phyloP scores from a whole-genome alignment of 1,140 invertebrate genomes.

The Eueides isabella region DNA sequence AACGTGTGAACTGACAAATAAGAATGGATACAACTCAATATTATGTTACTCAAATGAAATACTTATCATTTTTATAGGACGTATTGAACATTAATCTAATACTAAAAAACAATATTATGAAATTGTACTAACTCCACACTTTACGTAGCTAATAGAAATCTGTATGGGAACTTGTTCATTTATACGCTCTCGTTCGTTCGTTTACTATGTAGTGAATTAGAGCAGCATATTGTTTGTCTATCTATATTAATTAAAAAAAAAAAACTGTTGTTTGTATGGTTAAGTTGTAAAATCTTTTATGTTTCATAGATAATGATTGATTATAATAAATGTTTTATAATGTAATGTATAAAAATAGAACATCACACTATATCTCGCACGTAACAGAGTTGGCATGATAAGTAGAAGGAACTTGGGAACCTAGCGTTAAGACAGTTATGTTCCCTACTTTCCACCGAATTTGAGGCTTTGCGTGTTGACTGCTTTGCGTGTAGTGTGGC shows the following conservation, averaged over 20 bases:
- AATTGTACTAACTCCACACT: background rate
- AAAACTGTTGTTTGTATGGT: too few relatives aligned
- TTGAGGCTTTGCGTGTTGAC: background rate
- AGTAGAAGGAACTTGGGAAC: too few relatives aligned
- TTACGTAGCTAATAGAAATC: background rate
- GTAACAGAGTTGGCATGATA: background rate
- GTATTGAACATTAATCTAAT: background rate
- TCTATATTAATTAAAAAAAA: too few relatives aligned
- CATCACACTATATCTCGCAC: background rate
- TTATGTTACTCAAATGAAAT: too few relatives aligned
- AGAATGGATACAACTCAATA: too few relatives aligned
- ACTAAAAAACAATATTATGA: too few relatives aligned
- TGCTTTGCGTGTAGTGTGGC: too few relatives aligned
- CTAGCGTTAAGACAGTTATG: background rate
- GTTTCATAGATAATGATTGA: too few relatives aligned
- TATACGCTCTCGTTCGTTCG: constrained; percentile 11
- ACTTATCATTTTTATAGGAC: background rate
- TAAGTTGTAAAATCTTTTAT: too few relatives aligned
- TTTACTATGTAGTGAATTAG: background rate
- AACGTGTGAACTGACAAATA: too few relatives aligned
- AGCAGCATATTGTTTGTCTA: background rate
- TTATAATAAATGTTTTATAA: too few relatives aligned
- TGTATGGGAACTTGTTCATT: background rate
- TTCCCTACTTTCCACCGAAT: background rate
- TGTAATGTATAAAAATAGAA: background rate